A percentile compares a stretch with the other conserved stretches of the same genome.
phyloP scores from a whole-genome alignment of 2,113 vertebrate genomes.

The Coturnix japonica region DNA sequence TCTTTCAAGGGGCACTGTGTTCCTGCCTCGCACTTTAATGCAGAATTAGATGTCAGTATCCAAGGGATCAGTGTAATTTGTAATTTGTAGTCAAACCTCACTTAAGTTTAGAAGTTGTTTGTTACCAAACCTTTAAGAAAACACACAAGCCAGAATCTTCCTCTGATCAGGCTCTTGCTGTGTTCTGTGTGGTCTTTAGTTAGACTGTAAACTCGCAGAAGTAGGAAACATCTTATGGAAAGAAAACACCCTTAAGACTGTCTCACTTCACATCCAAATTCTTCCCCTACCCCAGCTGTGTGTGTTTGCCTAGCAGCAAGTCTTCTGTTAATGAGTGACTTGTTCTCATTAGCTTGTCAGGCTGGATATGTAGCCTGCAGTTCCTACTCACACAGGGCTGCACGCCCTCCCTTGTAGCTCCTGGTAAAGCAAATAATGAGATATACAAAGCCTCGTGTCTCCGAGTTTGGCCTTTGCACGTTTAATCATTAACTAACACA shows the following conservation, averaged over 20 bases:
- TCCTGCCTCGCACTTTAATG: background rate
- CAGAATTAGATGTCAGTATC: background rate
- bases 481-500: constrained; percentile 44
- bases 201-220: constrained; percentile 57
- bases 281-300: constrained; percentile 61
- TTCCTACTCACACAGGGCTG: background rate
- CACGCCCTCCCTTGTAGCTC: constrained; percentile 20
- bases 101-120: constrained; percentile 27
- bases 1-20: constrained; percentile 14
- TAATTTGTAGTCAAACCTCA: constrained; percentile 3
- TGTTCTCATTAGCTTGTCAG: constrained; percentile 53
- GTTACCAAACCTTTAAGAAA: constrained; percentile 44
- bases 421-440: constrained; percentile 53
- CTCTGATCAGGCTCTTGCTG: constrained; percentile 18
- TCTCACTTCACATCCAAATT: constrained; percentile 63
- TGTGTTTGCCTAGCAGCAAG: constrained; percentile 68
- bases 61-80: constrained; percentile 8
- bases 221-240: constrained; percentile 50
- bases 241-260: background rate
- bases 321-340: constrained; percentile 70
- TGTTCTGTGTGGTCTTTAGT: constrained; percentile 58
- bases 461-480: constrained; percentile 43
- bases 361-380: constrained; percentile 28
- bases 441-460: constrained; percentile 37
- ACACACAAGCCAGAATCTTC: constrained; percentile 22